phyloP scores from a whole-genome alignment of 2,797 vertebrate species.

The Telmatherina bonti region DNA sequence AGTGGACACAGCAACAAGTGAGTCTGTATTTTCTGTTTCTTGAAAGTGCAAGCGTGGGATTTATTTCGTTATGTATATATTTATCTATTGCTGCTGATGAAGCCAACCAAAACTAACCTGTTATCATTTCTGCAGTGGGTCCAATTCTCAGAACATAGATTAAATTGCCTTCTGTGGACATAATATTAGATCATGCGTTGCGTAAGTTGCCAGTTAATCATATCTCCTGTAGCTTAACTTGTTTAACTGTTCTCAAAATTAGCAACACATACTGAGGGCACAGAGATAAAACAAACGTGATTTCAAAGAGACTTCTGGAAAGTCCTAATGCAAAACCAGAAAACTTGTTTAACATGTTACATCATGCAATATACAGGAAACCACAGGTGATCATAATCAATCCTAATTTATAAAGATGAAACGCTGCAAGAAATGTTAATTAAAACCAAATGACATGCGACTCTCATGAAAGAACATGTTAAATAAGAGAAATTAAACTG shows the following conservation, averaged over 20 bases:
- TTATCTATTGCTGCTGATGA: background rate
- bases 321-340: background rate
- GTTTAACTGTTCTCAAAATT: background rate
- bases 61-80: too few species aligned
- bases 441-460: too few species aligned
- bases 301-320: background rate
- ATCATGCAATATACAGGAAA: background rate
- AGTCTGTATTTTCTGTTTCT: too few species aligned
- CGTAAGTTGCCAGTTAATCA: background rate
- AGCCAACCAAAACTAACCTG: background rate
- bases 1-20: too few species aligned
- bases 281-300: background rate
- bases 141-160: background rate
- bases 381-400: background rate
- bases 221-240: background rate
- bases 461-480: too few species aligned
- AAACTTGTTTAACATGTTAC: background rate
- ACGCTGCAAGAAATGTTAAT: background rate
- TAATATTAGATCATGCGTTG: background rate
- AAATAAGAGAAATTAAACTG: too few species aligned
- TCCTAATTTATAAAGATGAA: background rate
- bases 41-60: too few species aligned
- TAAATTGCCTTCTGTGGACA: background rate
- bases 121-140: too few species aligned
- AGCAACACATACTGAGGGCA: background rate